Conservation (phyloP, 2,113 vertebrate species). For the Mesocricetus auratus region DNA sequence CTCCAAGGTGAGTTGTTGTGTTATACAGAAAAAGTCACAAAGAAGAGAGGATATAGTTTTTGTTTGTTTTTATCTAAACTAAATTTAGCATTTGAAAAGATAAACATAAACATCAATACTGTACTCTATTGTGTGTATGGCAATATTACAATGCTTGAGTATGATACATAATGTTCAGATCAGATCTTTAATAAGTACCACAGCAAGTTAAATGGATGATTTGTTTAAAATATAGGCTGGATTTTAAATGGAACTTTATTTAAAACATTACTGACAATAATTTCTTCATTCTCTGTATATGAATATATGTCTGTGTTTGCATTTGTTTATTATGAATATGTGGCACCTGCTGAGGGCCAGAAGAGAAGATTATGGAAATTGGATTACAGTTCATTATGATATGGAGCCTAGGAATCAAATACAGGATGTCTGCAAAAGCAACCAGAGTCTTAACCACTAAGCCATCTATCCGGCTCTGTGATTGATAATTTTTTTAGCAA, state of each 20-base stretch:
- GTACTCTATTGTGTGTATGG: neutral
- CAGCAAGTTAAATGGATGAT: too few relatives aligned
- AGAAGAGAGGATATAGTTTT: neutral
- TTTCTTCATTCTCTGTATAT: neutral
- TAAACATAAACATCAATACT: neutral
- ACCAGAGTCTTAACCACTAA: neutral
- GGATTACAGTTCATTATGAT: neutral
- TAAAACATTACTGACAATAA: neutral
- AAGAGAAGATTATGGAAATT: neutral
- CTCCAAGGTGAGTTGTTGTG: too few relatives aligned
- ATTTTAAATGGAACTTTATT: neutral
- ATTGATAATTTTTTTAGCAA: neutral
- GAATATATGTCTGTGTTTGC: neutral
- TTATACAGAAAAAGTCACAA: neutral
- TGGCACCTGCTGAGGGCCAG: neutral
- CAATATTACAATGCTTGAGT: neutral
- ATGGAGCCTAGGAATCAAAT: neutral
- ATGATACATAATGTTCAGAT: neutral
- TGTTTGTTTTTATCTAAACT: neutral
- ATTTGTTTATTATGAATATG: neutral
- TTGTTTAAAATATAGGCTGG: neutral
- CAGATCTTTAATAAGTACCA: neutral
- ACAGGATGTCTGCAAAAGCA: neutral
- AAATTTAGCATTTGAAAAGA: neutral
- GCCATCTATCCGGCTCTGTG: fast-evolving